A percentile compares a stretch with the other conserved stretches of the same genome.
Conservation (phyloP, 2,113 vertebrate genomes). For the Ophiodon elongatus region DNA sequence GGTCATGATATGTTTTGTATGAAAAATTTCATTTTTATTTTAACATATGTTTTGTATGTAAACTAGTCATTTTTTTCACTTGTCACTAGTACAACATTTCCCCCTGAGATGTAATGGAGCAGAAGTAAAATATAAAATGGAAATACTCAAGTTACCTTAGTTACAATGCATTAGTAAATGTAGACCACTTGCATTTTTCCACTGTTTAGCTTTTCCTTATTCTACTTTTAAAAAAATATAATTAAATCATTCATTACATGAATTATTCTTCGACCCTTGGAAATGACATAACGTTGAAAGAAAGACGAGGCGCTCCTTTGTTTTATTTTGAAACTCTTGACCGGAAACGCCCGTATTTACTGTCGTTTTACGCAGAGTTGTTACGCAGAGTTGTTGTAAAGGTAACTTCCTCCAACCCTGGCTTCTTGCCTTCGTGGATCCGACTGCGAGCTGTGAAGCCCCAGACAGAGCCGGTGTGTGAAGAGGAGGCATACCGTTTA, state of each 20-base stretch:
- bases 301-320: background rate
- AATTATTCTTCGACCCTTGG: background rate
- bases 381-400: conserved; percentile 67
- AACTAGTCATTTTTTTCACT: background rate
- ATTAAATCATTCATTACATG: background rate
- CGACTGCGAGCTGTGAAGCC: conserved; percentile 37
- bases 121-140: background rate
- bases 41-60: background rate
- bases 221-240: background rate
- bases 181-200: background rate
- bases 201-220: background rate
- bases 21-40: background rate
- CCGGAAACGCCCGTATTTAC: background rate
- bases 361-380: background rate
- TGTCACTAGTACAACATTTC: background rate
- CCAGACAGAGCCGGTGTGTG: background rate
- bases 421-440: conserved; percentile 51
- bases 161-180: background rate
- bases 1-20: background rate
- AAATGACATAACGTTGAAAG: background rate
- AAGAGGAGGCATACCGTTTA: background rate
- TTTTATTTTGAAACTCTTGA: conserved; percentile 52
- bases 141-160: conserved; percentile 1
- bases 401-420: conserved; percentile 83
- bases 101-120: background rate